A percentile compares a stretch with the other conserved stretches of the same genome.
These are phyloP conservation scores for Argyresthia goedartella DNA, from an alignment of 2,888 invertebrate species.

Conservation along the genomic window DNA sequence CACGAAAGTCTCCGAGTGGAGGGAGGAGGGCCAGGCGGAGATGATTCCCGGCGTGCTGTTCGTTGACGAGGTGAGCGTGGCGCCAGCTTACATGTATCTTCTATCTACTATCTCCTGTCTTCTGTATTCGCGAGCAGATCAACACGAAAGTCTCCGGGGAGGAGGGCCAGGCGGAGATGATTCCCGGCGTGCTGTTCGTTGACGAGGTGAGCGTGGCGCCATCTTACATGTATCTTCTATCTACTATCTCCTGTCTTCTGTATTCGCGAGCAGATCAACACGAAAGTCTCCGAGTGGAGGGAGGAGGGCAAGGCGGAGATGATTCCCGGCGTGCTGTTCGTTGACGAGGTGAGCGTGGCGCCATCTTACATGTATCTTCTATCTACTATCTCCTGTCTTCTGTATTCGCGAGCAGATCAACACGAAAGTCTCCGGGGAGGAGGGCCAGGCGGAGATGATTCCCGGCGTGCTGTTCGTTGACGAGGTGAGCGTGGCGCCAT, in stretches of 20 bases:
- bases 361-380: too few relatives aligned
- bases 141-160: conserved; percentile 97
- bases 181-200: conserved; percentile 96
- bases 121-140: conserved; percentile 91
- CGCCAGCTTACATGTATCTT: too few relatives aligned
- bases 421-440: conserved; percentile 93
- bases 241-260: too few relatives aligned
- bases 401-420: conserved; percentile 98
- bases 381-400: too few relatives aligned
- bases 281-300: conserved; percentile 97
- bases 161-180: conserved; percentile 99
- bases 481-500: too few relatives aligned
- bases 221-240: too few relatives aligned
- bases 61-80: conserved; percentile 91
- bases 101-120: too few relatives aligned
- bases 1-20: conserved; percentile 97
- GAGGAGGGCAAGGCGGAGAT: conserved; percentile 99
- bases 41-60: conserved; percentile 98
- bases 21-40: conserved; percentile 99
- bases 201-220: conserved; percentile 93
- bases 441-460: conserved; percentile 98
- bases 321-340: conserved; percentile 96
- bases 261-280: conserved; percentile 97
- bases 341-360: conserved; percentile 95
- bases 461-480: conserved; percentile 98